Evolutionary conservation across 1,140 invertebrate species (phyloP).

Genomic region (Platyscapa corneri): DNA sequence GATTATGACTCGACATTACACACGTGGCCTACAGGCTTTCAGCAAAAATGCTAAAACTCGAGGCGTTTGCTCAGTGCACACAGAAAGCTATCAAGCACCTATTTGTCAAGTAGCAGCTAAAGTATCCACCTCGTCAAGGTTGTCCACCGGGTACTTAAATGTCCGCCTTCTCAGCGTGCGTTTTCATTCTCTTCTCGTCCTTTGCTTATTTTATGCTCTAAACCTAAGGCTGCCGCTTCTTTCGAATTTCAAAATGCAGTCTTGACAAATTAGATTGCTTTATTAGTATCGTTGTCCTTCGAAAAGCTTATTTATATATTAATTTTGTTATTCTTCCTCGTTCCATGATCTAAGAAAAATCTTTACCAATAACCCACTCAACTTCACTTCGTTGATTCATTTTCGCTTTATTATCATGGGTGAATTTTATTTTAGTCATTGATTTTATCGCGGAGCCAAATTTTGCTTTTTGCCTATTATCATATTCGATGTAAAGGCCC

Average conservation of each 20-base stretch:
- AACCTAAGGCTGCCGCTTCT: neutral
- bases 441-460: too few relatives aligned
- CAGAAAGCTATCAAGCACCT: conserved; percentile 26
- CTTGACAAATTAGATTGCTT: neutral
- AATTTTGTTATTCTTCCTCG: too few relatives aligned
- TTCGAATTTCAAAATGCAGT: neutral
- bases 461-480: too few relatives aligned
- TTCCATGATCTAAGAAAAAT: too few relatives aligned
- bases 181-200: neutral
- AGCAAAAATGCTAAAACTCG: conserved; percentile 27
- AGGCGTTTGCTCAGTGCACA: conserved; percentile 3
- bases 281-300: too few relatives aligned
- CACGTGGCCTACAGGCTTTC: conserved; percentile 2
- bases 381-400: too few relatives aligned
- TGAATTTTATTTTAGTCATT: too few relatives aligned
- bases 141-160: conserved; percentile 6
- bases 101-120: conserved; percentile 31
- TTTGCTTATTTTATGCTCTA: conserved; percentile 8
- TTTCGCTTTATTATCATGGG: too few relatives aligned
- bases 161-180: neutral
- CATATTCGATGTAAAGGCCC: too few relatives aligned
- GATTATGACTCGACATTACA: conserved; percentile 30
- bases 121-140: conserved; percentile 21
- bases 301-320: too few relatives aligned
- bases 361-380: too few relatives aligned